These are phyloP conservation scores for Chionodraco myersi DNA, from an alignment of 2,113 vertebrate genomes.

Conservation along the genomic window DNA sequence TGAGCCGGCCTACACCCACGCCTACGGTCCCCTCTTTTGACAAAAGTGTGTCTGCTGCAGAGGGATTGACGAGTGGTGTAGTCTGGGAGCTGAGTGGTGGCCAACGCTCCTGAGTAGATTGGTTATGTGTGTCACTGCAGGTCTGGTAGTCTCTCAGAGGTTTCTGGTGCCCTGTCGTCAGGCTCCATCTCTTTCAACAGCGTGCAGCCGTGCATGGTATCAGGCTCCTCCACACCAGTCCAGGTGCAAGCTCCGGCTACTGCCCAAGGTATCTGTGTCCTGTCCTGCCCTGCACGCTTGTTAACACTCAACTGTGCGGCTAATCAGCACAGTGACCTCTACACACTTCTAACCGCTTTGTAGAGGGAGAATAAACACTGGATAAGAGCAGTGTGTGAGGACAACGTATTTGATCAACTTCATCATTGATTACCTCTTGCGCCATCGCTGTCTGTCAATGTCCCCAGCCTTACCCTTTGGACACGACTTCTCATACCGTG, in stretches of 20 bases:
- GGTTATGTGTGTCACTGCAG: slow-evolving; percentile 84
- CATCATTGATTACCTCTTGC: slow-evolving; percentile 72
- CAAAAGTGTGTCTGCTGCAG: slow-evolving; percentile 58
- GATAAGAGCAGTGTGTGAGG: slow-evolving; percentile 50
- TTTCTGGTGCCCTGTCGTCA: slow-evolving; percentile 83
- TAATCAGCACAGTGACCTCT: slow-evolving; percentile 45
- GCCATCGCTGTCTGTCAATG: slow-evolving; percentile 58
- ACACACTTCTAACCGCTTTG: slow-evolving; percentile 40
- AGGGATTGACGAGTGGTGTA: slow-evolving; percentile 60
- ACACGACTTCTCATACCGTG: slow-evolving; percentile 30
- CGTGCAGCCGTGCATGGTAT: slow-evolving; percentile 88
- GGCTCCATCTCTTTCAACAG: slow-evolving; percentile 87
- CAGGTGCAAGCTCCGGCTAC: slow-evolving; percentile 82
- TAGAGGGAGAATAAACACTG: slow-evolving; percentile 22
- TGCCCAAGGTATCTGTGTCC: slow-evolving; percentile 88
- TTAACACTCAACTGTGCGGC: slow-evolving; percentile 62
- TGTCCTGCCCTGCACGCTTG: slow-evolving; percentile 71
- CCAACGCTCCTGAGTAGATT: slow-evolving; percentile 77
- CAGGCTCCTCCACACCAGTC: slow-evolving; percentile 79
- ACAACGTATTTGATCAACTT: slow-evolving; percentile 30
- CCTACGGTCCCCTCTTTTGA: slow-evolving; percentile 39
- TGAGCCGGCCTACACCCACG: slow-evolving; percentile 36
- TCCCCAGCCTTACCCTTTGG: slow-evolving; percentile 55
- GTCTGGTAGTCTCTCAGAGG: slow-evolving; percentile 82
- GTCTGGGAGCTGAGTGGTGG: slow-evolving; percentile 55